phyloP scores from a whole-genome alignment of 2,888 invertebrate species.

The Cordilura impudica region DNA sequence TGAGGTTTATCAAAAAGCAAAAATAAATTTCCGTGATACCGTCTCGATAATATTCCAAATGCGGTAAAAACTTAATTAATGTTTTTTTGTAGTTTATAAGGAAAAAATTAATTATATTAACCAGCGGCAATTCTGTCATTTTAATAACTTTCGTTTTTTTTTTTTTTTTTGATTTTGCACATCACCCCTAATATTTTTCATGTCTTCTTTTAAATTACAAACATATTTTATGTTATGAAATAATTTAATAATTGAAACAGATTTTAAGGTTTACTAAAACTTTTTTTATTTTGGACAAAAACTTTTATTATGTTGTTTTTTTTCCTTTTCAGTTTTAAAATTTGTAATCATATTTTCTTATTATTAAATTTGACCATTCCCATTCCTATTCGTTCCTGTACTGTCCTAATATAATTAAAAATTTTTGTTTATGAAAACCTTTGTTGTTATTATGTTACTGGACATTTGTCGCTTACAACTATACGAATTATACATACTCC shows the following conservation, averaged over 20 bases:
- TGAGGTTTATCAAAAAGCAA: too few relatives aligned
- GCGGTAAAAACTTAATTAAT: too few relatives aligned
- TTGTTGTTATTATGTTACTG: conserved; percentile 9
- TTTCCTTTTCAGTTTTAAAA: conserved; percentile 12
- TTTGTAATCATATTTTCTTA: conserved; percentile 54
- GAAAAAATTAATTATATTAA: too few relatives aligned
- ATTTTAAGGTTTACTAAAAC: background rate
- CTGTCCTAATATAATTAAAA: too few relatives aligned
- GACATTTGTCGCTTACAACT: conserved; percentile 57
- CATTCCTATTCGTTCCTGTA: background rate
- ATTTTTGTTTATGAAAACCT: conserved; percentile 50
- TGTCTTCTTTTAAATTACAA: too few relatives aligned
- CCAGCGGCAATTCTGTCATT: too few relatives aligned
- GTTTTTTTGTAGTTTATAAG: too few relatives aligned
- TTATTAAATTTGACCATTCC: conserved; percentile 40
- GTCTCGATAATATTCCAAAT: too few relatives aligned
- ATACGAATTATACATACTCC: background rate
- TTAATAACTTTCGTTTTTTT: too few relatives aligned
- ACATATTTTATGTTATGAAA: background rate
- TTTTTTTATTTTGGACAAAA: background rate
- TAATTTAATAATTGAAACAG: background rate
- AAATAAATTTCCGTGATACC: too few relatives aligned
- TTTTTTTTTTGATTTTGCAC: too few relatives aligned
- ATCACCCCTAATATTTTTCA: too few relatives aligned
- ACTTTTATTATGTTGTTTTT: conserved; percentile 39